Conservation (phyloP, 1,140 invertebrate species). For the Cotesia glomerata region DNA sequence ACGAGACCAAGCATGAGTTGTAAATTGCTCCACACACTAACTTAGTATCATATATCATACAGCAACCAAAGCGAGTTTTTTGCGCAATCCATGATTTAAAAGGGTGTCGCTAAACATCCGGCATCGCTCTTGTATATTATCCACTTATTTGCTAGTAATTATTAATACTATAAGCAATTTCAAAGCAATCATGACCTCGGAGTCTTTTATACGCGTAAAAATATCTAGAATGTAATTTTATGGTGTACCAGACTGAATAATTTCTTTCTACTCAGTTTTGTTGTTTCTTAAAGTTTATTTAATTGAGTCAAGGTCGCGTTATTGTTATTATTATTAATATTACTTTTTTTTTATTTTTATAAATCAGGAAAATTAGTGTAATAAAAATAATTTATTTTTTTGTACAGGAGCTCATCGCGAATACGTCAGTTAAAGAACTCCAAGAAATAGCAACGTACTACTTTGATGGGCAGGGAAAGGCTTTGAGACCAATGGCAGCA, state of each 20-base stretch:
- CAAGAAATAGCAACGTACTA: slow-evolving; percentile 92
- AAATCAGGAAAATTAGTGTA: not conserved
- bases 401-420: slow-evolving; percentile 74
- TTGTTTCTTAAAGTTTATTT: not conserved
- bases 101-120: slow-evolving; percentile 17
- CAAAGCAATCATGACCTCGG: not conserved
- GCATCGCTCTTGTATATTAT: not conserved
- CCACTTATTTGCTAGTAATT: too few relatives aligned
- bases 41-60: not conserved
- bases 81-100: slow-evolving; percentile 13
- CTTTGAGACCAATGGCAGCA: slow-evolving; percentile 89
- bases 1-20: not conserved
- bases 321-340: not conserved
- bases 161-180: not conserved
- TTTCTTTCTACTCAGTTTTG: slow-evolving; percentile 8
- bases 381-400: slow-evolving; percentile 3
- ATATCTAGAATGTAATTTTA: slow-evolving; percentile 5
- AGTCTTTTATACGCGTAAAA: not conserved
- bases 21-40: slow-evolving; percentile 1
- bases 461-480: slow-evolving; percentile 96
- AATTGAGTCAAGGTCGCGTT: slow-evolving; percentile 41
- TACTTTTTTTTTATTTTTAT: not conserved
- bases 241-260: slow-evolving; percentile 22
- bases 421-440: slow-evolving; percentile 81
- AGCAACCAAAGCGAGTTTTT: not conserved